Base-by-base conservation (phyloP, 2,888 invertebrate genomes). In the Ochropacha duplaris region DNA sequence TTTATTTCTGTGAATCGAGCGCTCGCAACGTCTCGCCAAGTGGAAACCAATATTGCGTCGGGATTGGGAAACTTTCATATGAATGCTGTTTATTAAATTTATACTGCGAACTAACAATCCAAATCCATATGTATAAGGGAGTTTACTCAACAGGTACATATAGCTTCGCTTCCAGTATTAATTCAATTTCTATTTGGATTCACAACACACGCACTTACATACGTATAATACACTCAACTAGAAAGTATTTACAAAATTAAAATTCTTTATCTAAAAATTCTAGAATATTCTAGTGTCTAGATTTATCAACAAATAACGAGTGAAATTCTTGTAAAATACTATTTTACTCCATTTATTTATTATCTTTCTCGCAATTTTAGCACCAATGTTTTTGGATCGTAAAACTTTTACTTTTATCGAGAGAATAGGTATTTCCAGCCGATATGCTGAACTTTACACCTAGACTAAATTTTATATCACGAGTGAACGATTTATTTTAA, bases 11-110 rank as follows among this genome's bases (percentile, higher is more conserved):
- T 66, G 74, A 66, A 62, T 60, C 44, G 44, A 44, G 44, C 65
- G 65, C 56, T 64, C 66, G 58, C 62, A 55, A 54, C 62, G 64
- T 64, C 56, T 63, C 66, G 55, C 62, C 62, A 62, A 76, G 64
- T 76, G 59, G 72, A 74, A 77, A 76, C 74, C 78, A 81, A 80
- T 82, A 79, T 78, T 69, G 71, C 71, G 66, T 68, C 68, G 66
- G 65, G 65, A 74, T 76, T 72, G 73, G 64, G 74, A 74, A 81
- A 83, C 71, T 81, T 81, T 59, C 69, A 66, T 74, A 73, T 73
- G 68, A 71, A 68, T 70, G 62, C 62, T 72, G 70, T 71, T 74
- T 80, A 78, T 74, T 76, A 73, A 78, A 77, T 72, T 66, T 64
- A 64, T 69, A 69, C 64, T 59, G 61, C 55, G 58, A 57, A 62